A percentile compares a stretch with the other conserved stretches of the same genome.
phyloP scores from a whole-genome alignment of 64 coral and sea anemone species.

The Orbicella faveolata region DNA sequence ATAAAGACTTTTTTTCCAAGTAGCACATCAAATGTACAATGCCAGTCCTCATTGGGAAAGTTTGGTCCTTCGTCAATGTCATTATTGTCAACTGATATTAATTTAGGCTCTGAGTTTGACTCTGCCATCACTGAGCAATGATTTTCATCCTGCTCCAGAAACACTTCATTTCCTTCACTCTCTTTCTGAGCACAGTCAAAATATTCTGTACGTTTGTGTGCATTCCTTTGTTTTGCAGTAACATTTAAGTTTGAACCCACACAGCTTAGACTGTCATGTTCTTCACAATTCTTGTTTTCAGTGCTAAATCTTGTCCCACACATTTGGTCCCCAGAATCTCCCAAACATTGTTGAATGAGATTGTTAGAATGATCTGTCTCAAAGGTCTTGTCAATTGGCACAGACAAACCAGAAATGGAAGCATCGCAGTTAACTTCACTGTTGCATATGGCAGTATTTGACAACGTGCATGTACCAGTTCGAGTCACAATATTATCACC shows the following conservation, averaged over 20 bases:
- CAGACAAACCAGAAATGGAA: neutral
- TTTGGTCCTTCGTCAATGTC: neutral
- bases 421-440: neutral
- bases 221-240: neutral
- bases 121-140: neutral
- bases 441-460: neutral
- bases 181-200: neutral
- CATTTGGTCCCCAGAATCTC: neutral
- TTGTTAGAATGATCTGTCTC: neutral
- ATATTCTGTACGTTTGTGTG: neutral
- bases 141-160: neutral
- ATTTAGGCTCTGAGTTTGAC: neutral
- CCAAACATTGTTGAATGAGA: neutral
- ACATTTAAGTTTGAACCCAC: neutral
- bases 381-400: neutral
- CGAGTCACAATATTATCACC: neutral
- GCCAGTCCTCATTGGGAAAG: slow-evolving; percentile 42
- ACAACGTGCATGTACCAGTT: neutral
- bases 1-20: slow-evolving; percentile 64
- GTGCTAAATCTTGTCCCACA: neutral
- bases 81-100: neutral
- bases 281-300: neutral
- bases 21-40: slow-evolving; percentile 59
- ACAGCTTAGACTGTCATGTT: neutral
- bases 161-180: neutral